Conservation (phyloP, 2,888 invertebrate species). For the Agrypnus murinus region DNA sequence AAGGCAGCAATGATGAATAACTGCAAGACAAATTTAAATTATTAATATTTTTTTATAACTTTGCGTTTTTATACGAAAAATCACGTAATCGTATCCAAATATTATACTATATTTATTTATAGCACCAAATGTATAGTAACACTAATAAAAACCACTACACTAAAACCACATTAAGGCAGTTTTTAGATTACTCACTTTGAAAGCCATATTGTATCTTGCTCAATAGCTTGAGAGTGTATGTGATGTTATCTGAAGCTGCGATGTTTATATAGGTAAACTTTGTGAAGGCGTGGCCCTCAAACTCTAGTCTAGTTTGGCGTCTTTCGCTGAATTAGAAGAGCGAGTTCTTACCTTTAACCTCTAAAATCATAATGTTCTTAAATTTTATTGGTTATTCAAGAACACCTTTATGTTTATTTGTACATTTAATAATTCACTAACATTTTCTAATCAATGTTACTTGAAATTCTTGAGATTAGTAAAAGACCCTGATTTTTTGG, state of each 20-base stretch:
- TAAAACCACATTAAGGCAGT: no score
- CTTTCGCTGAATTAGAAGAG: constrained; percentile 40
- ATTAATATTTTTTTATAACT: no score
- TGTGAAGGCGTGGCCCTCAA: constrained; percentile 48
- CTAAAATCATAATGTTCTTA: constrained; percentile 23
- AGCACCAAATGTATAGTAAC: no score
- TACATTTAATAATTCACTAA: neutral
- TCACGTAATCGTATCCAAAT: no score
- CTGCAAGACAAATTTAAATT: constrained; percentile 53
- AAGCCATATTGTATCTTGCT: constrained; percentile 42
- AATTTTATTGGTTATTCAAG: neutral
- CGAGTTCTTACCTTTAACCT: constrained; percentile 25
- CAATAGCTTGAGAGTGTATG: constrained; percentile 22
- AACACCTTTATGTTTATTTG: neutral
- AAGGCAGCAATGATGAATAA: constrained; percentile 51
- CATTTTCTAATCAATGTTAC: neutral
- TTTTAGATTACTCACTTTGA: constrained; percentile 50
- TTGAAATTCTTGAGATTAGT: neutral
- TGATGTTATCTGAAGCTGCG: constrained; percentile 34
- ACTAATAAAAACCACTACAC: no score
- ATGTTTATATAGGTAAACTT: constrained; percentile 45
- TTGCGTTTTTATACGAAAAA: no score
- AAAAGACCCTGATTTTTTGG: neutral
- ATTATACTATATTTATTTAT: no score
- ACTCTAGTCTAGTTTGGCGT: constrained; percentile 37